Base-by-base conservation (phyloP, 2,113 vertebrate genomes). In the Phalacrocorax carbo region DNA sequence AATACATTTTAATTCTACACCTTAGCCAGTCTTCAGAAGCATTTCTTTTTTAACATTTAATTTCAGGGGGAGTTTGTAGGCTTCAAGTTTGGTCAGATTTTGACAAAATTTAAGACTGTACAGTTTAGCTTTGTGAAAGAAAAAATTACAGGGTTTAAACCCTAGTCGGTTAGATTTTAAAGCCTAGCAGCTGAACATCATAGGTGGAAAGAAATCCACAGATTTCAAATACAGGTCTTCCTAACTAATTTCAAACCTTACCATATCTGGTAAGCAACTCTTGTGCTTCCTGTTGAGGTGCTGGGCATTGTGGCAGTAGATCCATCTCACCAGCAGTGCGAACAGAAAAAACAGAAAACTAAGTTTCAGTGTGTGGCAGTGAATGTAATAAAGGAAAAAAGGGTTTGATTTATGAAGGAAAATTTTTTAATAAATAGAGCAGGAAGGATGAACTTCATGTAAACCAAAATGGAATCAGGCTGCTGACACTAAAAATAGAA, bases 381-480 rank as follows among this genome's bases (percentile, higher is more conserved):
- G 72, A 61, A 73, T 49, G 5, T 20, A 91, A 38, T 52, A 88
- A 83, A 77, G 58, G 48, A 77, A 73, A 93, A 21, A 86, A 93
- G 34, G 15, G 25, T 44, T 27, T 72, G 54, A 83, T 88, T 88
- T 80, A 60, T 69, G 49, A 77, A 26, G 15, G 20, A 12, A 57
- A 42, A 13, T 36, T 68, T 81, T 82, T 13, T 1, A 89, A 80
- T 76, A 82, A 82, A 68, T 40, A 51, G 3, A 91, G 60, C 80
- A 86, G 66, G 84, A 94, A 96, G 86, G 77, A 91, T 78, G 81
- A 91, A 73, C 60, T 89, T 89, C 13, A 30, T 84, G 73, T 91
- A 89, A 94, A 94, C 40, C n/a, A 83, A 94, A 83, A 91, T 78
- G 18, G 76, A 92, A 90, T 82, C 20, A 72, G 54, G 14, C 64